Evolutionary conservation across 1,140 invertebrate genomes (phyloP).

Genomic region (Gyrodactylus salaris): DNA sequence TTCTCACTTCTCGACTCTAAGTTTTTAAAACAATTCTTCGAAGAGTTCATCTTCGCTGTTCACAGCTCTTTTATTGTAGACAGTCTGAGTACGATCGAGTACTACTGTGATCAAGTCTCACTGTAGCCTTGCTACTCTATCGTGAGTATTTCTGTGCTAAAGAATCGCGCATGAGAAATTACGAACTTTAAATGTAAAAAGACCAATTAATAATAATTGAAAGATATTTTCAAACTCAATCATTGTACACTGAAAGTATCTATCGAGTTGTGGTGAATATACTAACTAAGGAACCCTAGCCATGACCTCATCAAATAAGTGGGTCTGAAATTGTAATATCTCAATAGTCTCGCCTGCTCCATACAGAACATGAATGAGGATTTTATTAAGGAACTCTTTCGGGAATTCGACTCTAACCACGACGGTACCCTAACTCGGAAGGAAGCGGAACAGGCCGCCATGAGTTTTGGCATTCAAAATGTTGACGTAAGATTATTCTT

Average conservation of each 20-base stretch:
- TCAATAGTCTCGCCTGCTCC: neutral
- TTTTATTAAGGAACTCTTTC: neutral
- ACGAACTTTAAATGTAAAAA: too few relatives aligned
- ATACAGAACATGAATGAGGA: neutral
- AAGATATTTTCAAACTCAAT: neutral
- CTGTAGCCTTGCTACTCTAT: too few relatives aligned
- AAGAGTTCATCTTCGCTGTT: too few relatives aligned
- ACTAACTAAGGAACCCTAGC: neutral
- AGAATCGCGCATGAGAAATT: too few relatives aligned
- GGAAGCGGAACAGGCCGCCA: neutral
- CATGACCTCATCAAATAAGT: neutral
- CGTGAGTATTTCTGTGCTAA: too few relatives aligned
- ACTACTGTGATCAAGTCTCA: too few relatives aligned
- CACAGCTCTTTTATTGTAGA: too few relatives aligned
- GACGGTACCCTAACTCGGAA: neutral
- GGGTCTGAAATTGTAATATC: neutral
- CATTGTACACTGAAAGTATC: neutral
- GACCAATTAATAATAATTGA: neutral
- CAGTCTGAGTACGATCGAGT: too few relatives aligned
- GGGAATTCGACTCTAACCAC: neutral
- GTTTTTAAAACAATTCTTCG: too few relatives aligned
- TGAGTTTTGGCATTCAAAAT: neutral
- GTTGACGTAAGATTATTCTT: neutral
- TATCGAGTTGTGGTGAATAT: neutral
- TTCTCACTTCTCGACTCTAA: too few relatives aligned